These are phyloP conservation scores for Ptychoptera contaminata DNA, from an alignment of 2,888 invertebrate genomes.

Conservation along the genomic window DNA sequence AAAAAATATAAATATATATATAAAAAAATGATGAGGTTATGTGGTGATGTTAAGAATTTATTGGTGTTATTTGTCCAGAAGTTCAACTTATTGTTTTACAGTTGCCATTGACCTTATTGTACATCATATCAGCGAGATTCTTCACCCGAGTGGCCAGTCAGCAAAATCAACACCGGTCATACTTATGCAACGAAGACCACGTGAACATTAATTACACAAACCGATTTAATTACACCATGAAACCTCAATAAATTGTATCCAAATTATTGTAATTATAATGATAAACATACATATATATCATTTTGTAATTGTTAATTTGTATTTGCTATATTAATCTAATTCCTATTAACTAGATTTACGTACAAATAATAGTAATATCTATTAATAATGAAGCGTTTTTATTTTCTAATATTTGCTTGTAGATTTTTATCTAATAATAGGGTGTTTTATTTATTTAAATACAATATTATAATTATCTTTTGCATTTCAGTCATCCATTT, in stretches of 20 bases:
- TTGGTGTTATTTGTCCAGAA: neutral
- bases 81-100: slow-evolving; percentile 41
- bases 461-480: no score
- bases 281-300: neutral
- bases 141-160: slow-evolving; percentile 43
- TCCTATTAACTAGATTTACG: no score
- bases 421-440: no score
- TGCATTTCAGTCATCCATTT: no score
- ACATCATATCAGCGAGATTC: slow-evolving; percentile 95
- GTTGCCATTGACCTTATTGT: slow-evolving; percentile 99
- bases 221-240: no score
- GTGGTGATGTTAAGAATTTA: neutral
- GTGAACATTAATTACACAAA: slow-evolving; percentile 13
- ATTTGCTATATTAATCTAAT: no score
- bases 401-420: no score
- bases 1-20: neutral
- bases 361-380: no score
- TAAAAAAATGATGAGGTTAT: neutral
- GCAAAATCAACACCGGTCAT: slow-evolving; percentile 33
- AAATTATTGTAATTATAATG: neutral
- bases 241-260: neutral
- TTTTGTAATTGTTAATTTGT: neutral
- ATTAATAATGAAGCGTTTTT: no score
- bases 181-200: slow-evolving; percentile 15
- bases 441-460: no score